phyloP scores from a whole-genome alignment of 92 coral and sea anemone genomes.

The Blastomussa wellsi region DNA sequence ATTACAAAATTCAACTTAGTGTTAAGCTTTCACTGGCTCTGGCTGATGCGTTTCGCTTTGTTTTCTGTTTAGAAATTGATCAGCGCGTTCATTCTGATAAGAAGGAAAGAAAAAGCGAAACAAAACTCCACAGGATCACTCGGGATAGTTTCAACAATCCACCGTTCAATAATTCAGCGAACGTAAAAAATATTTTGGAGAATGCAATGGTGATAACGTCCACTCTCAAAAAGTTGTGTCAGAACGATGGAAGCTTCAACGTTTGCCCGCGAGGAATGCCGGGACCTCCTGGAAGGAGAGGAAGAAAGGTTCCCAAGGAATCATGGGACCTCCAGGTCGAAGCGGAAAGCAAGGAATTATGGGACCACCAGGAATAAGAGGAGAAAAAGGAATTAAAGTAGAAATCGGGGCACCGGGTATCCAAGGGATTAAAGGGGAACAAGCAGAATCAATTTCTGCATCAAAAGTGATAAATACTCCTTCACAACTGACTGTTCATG shows the following conservation, averaged over 20 bases:
- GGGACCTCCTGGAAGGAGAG: slow-evolving; percentile 1
- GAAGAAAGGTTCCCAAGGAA: not conserved
- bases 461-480: slow-evolving; percentile 10
- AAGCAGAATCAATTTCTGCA: not conserved
- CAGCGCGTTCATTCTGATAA: no score
- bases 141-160: not conserved
- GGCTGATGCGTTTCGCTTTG: no score
- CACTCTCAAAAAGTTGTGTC: not conserved
- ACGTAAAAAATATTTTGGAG: no score
- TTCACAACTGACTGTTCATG: not conserved
- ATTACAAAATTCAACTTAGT: no score
- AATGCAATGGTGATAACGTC: not conserved
- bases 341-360: not conserved
- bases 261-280: not conserved
- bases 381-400: slow-evolving; percentile 11
- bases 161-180: not conserved
- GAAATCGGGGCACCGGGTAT: slow-evolving; percentile 12
- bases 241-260: not conserved
- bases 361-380: slow-evolving; percentile 11
- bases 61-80: no score
- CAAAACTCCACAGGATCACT: no score
- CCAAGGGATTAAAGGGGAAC: no score
- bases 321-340: not conserved
- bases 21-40: no score
- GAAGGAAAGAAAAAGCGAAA: no score